phyloP scores from a whole-genome alignment of 2,113 vertebrate genomes.

The Heteronetta atricapilla region DNA sequence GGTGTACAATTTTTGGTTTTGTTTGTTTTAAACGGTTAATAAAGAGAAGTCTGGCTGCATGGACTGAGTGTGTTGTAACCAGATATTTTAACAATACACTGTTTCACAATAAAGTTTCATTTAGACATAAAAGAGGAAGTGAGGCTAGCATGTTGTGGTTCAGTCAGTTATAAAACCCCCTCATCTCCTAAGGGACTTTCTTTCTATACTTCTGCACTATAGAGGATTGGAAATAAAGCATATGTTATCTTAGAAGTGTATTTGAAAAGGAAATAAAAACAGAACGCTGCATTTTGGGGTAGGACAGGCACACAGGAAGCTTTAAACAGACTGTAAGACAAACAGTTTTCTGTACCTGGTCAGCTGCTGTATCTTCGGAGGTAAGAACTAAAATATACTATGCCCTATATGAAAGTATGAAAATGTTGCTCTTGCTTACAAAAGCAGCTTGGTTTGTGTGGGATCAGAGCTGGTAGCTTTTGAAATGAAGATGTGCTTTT shows the following conservation, averaged over 20 bases:
- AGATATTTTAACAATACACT: constrained; percentile 58
- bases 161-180: constrained; percentile 65
- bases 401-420: not conserved
- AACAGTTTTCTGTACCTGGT: constrained; percentile 3
- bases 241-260: constrained; percentile 38
- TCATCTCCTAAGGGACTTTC: constrained; percentile 70
- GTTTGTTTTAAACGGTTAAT: not conserved
- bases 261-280: constrained; percentile 41
- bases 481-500: not conserved
- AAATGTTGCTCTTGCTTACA: not conserved
- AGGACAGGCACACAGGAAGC: not conserved
- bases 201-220: constrained; percentile 55
- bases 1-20: not conserved
- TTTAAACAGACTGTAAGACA: constrained; percentile 21
- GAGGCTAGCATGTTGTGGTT: constrained; percentile 39
- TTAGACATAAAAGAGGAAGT: constrained; percentile 76
- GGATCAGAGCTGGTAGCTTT: not conserved
- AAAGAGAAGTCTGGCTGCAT: not conserved
- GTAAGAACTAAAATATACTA: constrained; percentile 62
- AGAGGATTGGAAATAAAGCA: constrained; percentile 47
- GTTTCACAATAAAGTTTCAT: constrained; percentile 77
- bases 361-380: constrained; percentile 44
- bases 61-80: constrained; percentile 11
- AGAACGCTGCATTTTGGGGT: not conserved
- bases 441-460: not conserved